Percentiles rank a stretch among this genome's conserved stretches.
Conservation (phyloP, 2,888 invertebrate genomes). For the Dynastes tityus region DNA sequence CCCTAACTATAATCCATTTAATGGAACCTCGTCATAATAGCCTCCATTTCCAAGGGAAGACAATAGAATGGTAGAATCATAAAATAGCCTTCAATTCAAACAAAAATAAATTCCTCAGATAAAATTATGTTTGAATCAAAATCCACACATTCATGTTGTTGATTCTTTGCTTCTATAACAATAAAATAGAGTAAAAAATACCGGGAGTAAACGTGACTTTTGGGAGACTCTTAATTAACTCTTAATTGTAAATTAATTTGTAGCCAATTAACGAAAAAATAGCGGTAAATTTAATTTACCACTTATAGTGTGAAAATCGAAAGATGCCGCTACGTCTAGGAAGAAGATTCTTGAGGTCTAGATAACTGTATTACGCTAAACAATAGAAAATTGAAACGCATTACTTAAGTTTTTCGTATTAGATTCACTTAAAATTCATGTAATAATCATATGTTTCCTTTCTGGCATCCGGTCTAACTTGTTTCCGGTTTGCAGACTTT, state of each 20-base stretch:
- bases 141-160: too few relatives aligned
- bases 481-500: slow-evolving; percentile 33
- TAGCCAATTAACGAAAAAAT: slow-evolving; percentile 2
- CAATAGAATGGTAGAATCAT: background rate
- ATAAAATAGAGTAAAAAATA: background rate
- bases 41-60: background rate
- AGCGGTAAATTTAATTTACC: background rate
- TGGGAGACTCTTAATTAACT: slow-evolving; percentile 10
- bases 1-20: background rate
- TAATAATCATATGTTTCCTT: slow-evolving; percentile 43
- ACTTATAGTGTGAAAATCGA: background rate
- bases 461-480: slow-evolving; percentile 40
- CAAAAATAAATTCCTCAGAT: too few relatives aligned
- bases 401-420: background rate
- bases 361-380: background rate
- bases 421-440: slow-evolving; percentile 24
- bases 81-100: background rate
- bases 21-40: background rate
- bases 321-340: too few relatives aligned
- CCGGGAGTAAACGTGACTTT: background rate
- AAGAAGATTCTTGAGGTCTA: background rate
- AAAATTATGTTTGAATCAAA: too few relatives aligned
- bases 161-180: too few relatives aligned
- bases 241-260: slow-evolving; percentile 30
- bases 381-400: background rate